Conservation (phyloP, 2,113 vertebrate genomes). For the Chaetodon auriga region DNA sequence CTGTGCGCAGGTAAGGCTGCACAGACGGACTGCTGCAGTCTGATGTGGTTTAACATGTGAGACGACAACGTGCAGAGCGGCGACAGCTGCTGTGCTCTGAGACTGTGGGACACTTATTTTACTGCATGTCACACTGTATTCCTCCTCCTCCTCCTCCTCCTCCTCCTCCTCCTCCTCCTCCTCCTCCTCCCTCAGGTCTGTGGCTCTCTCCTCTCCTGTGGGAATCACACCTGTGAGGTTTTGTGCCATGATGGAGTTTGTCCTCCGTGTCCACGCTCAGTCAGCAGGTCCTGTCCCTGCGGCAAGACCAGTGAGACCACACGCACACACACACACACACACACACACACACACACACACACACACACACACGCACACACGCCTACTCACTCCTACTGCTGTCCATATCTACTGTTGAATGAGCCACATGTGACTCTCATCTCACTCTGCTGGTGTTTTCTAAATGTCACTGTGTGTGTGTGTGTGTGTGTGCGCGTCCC, state of each 20-base stretch:
- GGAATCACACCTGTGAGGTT: slow-evolving; percentile 93
- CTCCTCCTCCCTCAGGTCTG: slow-evolving; percentile 84
- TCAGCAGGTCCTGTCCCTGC: slow-evolving; percentile 93
- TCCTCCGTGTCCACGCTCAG: slow-evolving; percentile 93
- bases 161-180: background rate
- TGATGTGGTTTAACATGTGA: too few relatives aligned
- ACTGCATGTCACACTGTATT: background rate
- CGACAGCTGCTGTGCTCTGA: too few relatives aligned
- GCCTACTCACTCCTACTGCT: background rate
- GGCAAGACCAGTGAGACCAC: slow-evolving; percentile 90
- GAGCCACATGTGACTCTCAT: background rate
- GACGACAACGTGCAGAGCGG: too few relatives aligned
- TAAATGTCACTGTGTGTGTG: slow-evolving; percentile 11
- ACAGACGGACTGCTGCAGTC: too few relatives aligned
- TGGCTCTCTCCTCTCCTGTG: slow-evolving; percentile 89
- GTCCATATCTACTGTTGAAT: background rate
- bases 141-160: background rate
- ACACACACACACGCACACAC: slow-evolving; percentile 3
- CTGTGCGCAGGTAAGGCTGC: slow-evolving; percentile 85
- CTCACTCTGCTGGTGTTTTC: background rate
- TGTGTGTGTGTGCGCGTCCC: slow-evolving; percentile 24
- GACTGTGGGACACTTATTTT: too few relatives aligned
- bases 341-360: slow-evolving; percentile 3
- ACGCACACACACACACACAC: slow-evolving; percentile 13
- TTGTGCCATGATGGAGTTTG: slow-evolving; percentile 90